Evolutionary conservation across 1,140 invertebrate genomes (phyloP).

Genomic region (Drosophila sturtevanti): DNA sequence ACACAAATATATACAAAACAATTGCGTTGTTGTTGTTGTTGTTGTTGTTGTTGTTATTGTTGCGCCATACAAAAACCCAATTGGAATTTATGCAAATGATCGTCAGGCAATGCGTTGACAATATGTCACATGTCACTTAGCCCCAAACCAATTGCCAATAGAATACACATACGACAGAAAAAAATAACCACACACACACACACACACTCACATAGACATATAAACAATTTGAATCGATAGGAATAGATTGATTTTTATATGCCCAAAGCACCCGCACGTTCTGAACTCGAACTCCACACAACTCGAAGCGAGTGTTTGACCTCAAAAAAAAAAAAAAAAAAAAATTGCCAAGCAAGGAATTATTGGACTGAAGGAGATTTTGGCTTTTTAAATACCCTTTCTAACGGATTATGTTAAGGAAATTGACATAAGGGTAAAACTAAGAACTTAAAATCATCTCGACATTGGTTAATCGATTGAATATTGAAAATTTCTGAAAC

Average conservation of each 20-base stretch:
- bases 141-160: constrained; percentile 43
- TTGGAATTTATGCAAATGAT: constrained; percentile 80
- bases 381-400: neutral
- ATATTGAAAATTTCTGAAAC: too few relatives aligned
- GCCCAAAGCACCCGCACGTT: constrained; percentile 61
- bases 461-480: too few relatives aligned
- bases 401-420: too few relatives aligned
- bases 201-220: neutral
- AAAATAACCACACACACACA: constrained; percentile 27
- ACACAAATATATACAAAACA: neutral
- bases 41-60: too few relatives aligned
- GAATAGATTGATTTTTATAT: constrained; percentile 55
- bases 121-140: constrained; percentile 81
- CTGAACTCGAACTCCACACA: constrained; percentile 59
- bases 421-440: too few relatives aligned
- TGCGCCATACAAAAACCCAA: constrained; percentile 36
- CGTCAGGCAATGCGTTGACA: constrained; percentile 75
- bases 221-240: constrained; percentile 44
- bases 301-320: constrained; percentile 2
- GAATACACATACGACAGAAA: constrained; percentile 13
- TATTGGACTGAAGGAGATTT: neutral
- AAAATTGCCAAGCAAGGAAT: neutral
- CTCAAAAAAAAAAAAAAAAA: neutral
- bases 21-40: constrained; percentile 22
- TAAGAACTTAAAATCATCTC: too few relatives aligned